Evolutionary conservation across 2,888 invertebrate genomes (phyloP).

Genomic region (Dascillus cervinus): DNA sequence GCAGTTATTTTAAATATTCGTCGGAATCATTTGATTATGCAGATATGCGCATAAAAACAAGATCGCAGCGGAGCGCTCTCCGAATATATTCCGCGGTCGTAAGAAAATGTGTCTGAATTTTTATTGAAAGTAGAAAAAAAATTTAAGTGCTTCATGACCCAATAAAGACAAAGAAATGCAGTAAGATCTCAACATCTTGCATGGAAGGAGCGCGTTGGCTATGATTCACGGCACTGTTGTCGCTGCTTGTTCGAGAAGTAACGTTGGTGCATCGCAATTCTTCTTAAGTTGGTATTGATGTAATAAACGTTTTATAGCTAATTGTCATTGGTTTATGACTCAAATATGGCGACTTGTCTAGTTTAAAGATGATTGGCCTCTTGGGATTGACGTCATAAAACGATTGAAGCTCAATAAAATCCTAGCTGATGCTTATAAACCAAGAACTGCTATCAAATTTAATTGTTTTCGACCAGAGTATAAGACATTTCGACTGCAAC

Average conservation of each 20-base stretch:
- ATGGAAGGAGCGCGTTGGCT: no score
- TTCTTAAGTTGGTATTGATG: slow-evolving; percentile 24
- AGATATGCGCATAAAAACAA: slow-evolving; percentile 37
- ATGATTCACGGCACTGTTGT: slow-evolving; percentile 11
- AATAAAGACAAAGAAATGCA: no score
- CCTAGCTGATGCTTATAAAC: slow-evolving; percentile 27
- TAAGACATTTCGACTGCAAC: no score
- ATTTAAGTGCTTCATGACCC: no score
- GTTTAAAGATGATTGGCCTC: slow-evolving; percentile 43
- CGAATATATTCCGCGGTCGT: slow-evolving; percentile 22
- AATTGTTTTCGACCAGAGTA: no score
- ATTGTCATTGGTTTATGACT: slow-evolving; percentile 44
- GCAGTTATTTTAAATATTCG: slow-evolving; percentile 45
- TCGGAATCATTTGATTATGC: slow-evolving; percentile 44
- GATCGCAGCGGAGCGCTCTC: slow-evolving; percentile 24
- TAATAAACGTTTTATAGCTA: slow-evolving; percentile 44
- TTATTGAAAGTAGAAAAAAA: no score
- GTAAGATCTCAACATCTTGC: slow-evolving; percentile 24
- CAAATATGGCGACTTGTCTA: slow-evolving; percentile 43
- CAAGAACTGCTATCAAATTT: no score
- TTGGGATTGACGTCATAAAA: slow-evolving; percentile 36
- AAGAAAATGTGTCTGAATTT: no score
- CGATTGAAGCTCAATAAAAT: slow-evolving; percentile 33
- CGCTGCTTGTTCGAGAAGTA: slow-evolving; percentile 23
- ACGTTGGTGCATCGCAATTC: slow-evolving; percentile 5